phyloP scores from a whole-genome alignment of 2,888 invertebrate species.

The Ophion slaviceki region DNA sequence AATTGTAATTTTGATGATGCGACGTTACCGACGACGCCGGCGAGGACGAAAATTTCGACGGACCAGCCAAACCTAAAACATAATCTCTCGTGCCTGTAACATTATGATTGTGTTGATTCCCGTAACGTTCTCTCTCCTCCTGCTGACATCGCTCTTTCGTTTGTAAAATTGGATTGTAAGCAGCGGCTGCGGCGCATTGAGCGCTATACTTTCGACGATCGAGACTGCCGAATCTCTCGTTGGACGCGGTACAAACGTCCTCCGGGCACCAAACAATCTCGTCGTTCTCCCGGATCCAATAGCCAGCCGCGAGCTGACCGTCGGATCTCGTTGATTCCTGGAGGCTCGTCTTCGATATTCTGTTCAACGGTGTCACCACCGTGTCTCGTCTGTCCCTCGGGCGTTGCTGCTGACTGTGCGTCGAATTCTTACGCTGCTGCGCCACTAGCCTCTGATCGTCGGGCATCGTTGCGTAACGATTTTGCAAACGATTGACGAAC shows the following conservation, averaged over 20 bases:
- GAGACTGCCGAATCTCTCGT: constrained; percentile 86
- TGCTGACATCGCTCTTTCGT: constrained; percentile 40
- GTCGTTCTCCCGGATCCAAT: constrained; percentile 79
- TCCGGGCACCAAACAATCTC: constrained; percentile 80
- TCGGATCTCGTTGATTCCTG: constrained; percentile 48
- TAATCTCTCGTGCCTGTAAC: constrained; percentile 59
- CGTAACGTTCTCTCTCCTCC: constrained; percentile 55
- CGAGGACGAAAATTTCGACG: constrained; percentile 60
- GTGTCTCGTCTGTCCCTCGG: constrained; percentile 45
- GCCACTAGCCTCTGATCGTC: constrained; percentile 27
- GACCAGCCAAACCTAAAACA: constrained; percentile 65
- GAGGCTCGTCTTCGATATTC: constrained; percentile 52
- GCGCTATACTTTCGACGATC: constrained; percentile 85
- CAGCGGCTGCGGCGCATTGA: constrained; percentile 65
- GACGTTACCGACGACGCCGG: constrained; percentile 57
- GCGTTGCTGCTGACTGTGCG: constrained; percentile 38
- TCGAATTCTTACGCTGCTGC: constrained; percentile 26
- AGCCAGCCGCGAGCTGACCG: constrained; percentile 73
- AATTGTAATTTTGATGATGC: constrained; percentile 65
- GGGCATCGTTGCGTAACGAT: constrained; percentile 53
- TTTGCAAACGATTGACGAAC: constrained; percentile 39
- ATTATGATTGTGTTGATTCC: constrained; percentile 44
- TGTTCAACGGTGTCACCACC: constrained; percentile 12
- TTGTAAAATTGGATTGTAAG: constrained; percentile 64
- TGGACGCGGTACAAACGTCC: constrained; percentile 68